Evolutionary conservation across 2,113 vertebrate species (phyloP).

Genomic region (Odobenus rosmarus): DNA sequence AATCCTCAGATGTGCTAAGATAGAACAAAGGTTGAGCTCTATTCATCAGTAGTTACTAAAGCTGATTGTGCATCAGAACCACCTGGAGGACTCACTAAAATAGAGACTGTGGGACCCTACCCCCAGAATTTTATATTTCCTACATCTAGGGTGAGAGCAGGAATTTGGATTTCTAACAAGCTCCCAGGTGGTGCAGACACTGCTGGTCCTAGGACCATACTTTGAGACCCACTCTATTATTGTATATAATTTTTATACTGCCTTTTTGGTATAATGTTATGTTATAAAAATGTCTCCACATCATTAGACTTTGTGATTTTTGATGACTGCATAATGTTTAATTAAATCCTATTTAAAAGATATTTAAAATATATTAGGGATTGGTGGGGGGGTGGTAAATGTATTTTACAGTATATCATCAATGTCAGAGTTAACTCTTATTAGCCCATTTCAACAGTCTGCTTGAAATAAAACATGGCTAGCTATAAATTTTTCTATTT

Average conservation of each 20-base stretch:
- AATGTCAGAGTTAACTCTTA: slow-evolving; percentile 23
- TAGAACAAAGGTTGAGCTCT: neutral
- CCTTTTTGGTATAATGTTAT: neutral
- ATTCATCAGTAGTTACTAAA: neutral
- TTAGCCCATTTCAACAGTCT: neutral
- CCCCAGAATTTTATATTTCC: neutral
- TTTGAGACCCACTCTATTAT: neutral
- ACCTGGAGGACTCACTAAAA: neutral
- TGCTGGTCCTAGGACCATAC: neutral
- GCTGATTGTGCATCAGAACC: neutral
- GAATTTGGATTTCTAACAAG: neutral
- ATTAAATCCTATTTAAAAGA: slow-evolving; percentile 19
- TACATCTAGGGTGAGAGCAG: neutral
- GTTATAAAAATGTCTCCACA: slow-evolving; percentile 14
- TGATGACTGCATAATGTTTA: neutral
- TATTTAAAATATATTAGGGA: neutral
- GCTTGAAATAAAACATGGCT: slow-evolving; percentile 17
- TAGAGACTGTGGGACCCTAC: neutral
- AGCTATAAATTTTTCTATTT: neutral
- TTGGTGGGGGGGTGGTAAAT: neutral
- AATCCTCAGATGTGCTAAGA: neutral
- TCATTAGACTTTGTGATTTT: neutral
- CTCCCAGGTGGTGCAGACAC: neutral
- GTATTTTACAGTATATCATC: slow-evolving; percentile 19
- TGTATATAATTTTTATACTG: neutral